Base-by-base conservation (phyloP, 1,140 invertebrate species). In the Trissolcus basalis region DNA sequence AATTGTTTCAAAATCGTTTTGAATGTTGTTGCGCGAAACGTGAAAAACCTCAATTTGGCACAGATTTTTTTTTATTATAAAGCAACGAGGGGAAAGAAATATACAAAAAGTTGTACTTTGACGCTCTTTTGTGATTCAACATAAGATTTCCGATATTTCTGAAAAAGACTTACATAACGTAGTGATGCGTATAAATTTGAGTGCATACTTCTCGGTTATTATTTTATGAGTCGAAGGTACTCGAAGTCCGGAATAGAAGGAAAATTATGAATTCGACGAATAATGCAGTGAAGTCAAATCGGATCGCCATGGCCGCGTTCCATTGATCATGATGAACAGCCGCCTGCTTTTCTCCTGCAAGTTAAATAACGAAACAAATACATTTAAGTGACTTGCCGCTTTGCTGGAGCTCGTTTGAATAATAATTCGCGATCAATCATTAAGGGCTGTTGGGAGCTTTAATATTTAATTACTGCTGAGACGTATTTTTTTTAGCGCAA, bases 271-370 rank as follows among this genome's bases (percentile, higher is more conserved):
- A 68, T 67, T 67, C 74, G 41, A 53, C 56, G 27, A 71, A 71
- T 58, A 69, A 58, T 45, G 58, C 32, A 39, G 14, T 15, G 16
- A 50, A 56, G 50, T 60, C 12, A 13, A 55, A 65, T 47, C 56
- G 61, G 44, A 81, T 76, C 6, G 72, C 75, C 36, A 12, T 56
- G 5, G 81, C 83, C 11, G 83, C 47, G 45, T 87, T 87, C 87
- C 87, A 87, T 55, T 87, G 85, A 72, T 88, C 86, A 50, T 88
- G 85, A 76, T 88, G 83, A 59, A 88, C 86, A 4, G 86, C 86
- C 14, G 86, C 86, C 61, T 88, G 86, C 56, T 87, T 88, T 39
- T 88, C 86, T 48, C 86, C 86, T 88, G 69, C 47, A 79, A 78
- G 15, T 60, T 47, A 54, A 65, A 60, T 43, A 54, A 65, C 41